A percentile compares a stretch with the other conserved stretches of the same genome.
These are phyloP conservation scores for Andrena cerasifolii DNA, from an alignment of 1,140 invertebrate species.

Conservation along the genomic window DNA sequence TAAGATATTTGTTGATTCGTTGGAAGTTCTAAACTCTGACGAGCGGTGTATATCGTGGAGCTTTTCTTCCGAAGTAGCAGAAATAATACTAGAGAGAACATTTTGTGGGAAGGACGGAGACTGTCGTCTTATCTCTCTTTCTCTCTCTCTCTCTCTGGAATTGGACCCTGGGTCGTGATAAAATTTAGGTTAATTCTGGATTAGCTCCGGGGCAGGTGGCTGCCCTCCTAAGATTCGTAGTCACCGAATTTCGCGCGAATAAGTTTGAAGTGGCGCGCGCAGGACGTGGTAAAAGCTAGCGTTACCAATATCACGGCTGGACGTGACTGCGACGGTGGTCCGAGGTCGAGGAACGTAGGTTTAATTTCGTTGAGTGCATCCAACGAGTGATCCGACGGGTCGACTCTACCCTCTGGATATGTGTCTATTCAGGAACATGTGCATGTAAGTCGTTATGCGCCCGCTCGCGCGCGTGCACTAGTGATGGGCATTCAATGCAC, in stretches of 20 bases:
- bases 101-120: neutral
- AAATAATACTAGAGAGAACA: too few relatives aligned
- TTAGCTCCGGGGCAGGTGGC: neutral
- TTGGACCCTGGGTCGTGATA: neutral
- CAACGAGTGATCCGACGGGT: slow-evolving; percentile 70
- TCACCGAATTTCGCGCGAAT: slow-evolving; percentile 36
- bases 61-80: too few relatives aligned
- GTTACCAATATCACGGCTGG: slow-evolving; percentile 55
- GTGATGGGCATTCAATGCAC: slow-evolving; percentile 34
- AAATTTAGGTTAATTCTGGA: neutral
- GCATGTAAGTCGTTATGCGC: slow-evolving; percentile 20
- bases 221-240: neutral
- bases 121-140: neutral
- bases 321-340: slow-evolving; percentile 61
- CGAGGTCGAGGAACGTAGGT: slow-evolving; percentile 71
- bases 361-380: slow-evolving; percentile 82
- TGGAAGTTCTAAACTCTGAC: too few relatives aligned
- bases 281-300: slow-evolving; percentile 61
- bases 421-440: slow-evolving; percentile 42
- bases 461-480: slow-evolving; percentile 18
- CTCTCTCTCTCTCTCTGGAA: too few relatives aligned
- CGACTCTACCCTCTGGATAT: slow-evolving; percentile 46
- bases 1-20: too few relatives aligned
- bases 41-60: too few relatives aligned
- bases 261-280: slow-evolving; percentile 38